Conservation (phyloP, 2,113 vertebrate genomes). For the Ranitomeya variabilis region DNA sequence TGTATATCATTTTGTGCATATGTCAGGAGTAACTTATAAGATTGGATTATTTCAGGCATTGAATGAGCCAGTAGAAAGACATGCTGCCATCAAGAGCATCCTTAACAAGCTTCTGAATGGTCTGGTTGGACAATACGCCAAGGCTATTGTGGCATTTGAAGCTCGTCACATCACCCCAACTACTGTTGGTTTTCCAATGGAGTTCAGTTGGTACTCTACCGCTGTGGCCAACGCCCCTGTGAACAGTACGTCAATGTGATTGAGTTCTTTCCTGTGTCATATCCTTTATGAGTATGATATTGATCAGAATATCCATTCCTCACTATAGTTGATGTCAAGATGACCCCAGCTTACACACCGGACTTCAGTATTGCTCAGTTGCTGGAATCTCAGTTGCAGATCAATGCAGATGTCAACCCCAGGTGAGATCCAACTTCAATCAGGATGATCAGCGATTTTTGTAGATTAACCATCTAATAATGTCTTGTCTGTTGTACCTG, state of each 20-base stretch:
- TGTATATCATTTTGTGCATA: not conserved
- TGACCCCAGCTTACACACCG: constrained; percentile 57
- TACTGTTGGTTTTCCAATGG: constrained; percentile 76
- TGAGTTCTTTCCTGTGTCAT: not conserved
- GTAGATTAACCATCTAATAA: not conserved
- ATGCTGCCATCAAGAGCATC: constrained; percentile 46
- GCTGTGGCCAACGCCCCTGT: constrained; percentile 66
- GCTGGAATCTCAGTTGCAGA: constrained; percentile 61
- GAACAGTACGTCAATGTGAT: constrained; percentile 63
- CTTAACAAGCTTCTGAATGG: constrained; percentile 65
- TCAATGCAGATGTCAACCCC: constrained; percentile 62
- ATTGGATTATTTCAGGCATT: constrained; percentile 60
- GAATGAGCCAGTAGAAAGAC: constrained; percentile 52
- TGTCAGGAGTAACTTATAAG: not conserved
- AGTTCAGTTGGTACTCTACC: constrained; percentile 70
- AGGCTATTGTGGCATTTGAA: constrained; percentile 71
- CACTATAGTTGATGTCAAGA: constrained; percentile 63
- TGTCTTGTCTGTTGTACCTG: constrained; percentile 40
- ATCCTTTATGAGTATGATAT: not conserved
- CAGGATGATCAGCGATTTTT: not conserved
- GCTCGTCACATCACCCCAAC: constrained; percentile 74
- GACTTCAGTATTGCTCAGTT: constrained; percentile 62
- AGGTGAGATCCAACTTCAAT: constrained; percentile 57
- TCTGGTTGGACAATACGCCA: constrained; percentile 61
- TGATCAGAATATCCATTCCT: constrained; percentile 4